Base-by-base conservation (phyloP, 2,888 invertebrate genomes). In the Drosophila birchii region DNA sequence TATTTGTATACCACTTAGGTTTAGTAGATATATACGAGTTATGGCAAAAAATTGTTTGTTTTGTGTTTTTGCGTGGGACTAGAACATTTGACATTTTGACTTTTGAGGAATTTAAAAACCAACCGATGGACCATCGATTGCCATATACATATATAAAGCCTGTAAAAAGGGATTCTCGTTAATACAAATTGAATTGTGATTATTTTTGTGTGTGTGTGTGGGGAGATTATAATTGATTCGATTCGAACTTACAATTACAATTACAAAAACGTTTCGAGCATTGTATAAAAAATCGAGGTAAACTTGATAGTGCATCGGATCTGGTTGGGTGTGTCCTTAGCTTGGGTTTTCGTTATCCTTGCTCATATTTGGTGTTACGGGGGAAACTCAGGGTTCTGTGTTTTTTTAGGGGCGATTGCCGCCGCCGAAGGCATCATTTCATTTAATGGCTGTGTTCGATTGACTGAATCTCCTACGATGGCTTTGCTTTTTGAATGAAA, bases 281-380 rank as follows among this genome's bases (percentile, higher is more conserved):
- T 79, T 83, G 81, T 89, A 86, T 89, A 85, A 79, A 86, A 86
- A 86, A 89, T 86, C 88, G 85, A 86, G 85, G 85, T 86, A 89
- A 88, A 86, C 68, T 87, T 85, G 90, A 86, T 89, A 88, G 89
- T 89, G 84, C 84, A 84, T 87, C 89, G 89, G 84, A 71, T 79
- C 72, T 73, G 61, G 54, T 80, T 59, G 67, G 62, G 38, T 26
- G 61, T 54, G 20, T 56, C 38, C 59, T 55, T 53, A 18, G 20
- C 51, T 41, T 41, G 51, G 29, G 32, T 44, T 29, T 38, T 68
- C 44, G 32, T 69, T 36, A 54, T 68, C 51, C 61, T 55, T 75
- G 47, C 45, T 60, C 38, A 36, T 47, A 57, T 32, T 53, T 72
- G 34, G 53, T 54, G 45, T 62, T 54, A 41, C 38, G 53, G 71